These are phyloP conservation scores for Erinaceus europaeus DNA, from an alignment of 2,113 vertebrate genomes.

Conservation along the genomic window DNA sequence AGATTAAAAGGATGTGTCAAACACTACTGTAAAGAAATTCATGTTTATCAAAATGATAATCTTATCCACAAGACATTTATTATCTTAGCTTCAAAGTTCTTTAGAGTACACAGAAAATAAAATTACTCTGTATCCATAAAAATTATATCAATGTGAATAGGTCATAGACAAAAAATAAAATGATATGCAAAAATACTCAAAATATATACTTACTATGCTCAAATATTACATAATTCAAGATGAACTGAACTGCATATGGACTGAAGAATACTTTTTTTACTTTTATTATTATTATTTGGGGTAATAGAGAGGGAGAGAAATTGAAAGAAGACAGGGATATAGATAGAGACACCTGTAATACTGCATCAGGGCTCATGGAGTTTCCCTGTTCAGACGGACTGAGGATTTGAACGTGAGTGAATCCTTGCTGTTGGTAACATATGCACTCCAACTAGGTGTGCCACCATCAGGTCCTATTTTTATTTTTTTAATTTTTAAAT, in stretches of 20 bases:
- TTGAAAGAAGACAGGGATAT: no score
- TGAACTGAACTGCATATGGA: not conserved
- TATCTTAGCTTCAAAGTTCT: constrained; percentile 52
- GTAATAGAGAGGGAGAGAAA: no score
- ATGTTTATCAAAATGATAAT: constrained; percentile 55
- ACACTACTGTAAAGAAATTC: constrained; percentile 24
- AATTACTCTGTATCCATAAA: not conserved
- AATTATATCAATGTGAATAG: not conserved
- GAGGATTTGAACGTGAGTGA: no score
- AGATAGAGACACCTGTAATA: no score
- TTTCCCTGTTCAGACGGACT: no score
- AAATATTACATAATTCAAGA: constrained; percentile 32
- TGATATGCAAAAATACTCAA: not conserved
- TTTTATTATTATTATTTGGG: no score
- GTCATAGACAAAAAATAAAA: constrained; percentile 1
- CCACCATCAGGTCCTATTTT: no score
- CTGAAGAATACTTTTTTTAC: constrained; percentile 26
- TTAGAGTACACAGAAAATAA: constrained; percentile 48
- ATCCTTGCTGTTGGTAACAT: no score
- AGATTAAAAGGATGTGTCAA: constrained; percentile 26
- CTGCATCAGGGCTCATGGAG: no score
- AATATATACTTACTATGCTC: not conserved
- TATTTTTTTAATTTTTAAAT: no score
- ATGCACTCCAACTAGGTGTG: no score
- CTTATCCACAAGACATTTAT: constrained; percentile 59